Evolutionary conservation across 2,888 invertebrate genomes (phyloP).

Genomic region (Hyposoter dolosus): DNA sequence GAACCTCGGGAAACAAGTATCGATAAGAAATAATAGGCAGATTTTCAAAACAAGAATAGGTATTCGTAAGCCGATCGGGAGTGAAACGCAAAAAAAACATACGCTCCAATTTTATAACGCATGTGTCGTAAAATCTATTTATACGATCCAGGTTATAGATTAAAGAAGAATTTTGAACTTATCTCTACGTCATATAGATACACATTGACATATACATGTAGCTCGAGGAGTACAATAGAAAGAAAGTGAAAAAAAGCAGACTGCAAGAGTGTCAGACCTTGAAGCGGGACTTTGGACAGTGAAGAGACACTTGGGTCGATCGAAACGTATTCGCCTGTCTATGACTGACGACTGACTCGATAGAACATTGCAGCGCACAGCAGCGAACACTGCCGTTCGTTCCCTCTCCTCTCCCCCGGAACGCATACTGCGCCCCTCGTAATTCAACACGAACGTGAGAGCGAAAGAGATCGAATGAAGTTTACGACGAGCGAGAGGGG

Average conservation of each 20-base stretch:
- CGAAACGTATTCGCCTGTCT: constrained; percentile 58
- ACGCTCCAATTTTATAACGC: not conserved
- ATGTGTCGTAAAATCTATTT: not conserved
- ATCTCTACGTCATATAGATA: constrained; percentile 3
- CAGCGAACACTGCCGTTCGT: constrained; percentile 24
- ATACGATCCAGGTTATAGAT: not conserved
- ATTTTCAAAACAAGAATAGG: constrained; percentile 3
- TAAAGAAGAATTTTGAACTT: not conserved
- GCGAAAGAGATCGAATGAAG: constrained; percentile 31
- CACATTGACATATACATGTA: not conserved
- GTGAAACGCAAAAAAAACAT: not conserved
- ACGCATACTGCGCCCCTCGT: constrained; percentile 49
- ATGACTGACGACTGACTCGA: constrained; percentile 67
- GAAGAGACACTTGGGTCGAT: constrained; percentile 38
- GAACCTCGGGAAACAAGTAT: not conserved
- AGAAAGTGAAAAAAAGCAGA: constrained; percentile 15
- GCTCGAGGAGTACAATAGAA: not conserved
- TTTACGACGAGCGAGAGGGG: constrained; percentile 1
- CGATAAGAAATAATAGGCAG: not conserved
- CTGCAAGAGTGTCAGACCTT: constrained; percentile 43
- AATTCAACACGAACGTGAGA: constrained; percentile 34
- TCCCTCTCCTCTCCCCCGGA: not conserved
- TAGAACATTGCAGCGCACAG: constrained; percentile 28
- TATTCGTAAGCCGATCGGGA: not conserved
- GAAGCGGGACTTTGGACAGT: constrained; percentile 57